phyloP scores from a whole-genome alignment of 2,113 vertebrate genomes.

The Phaetusa simplex region DNA sequence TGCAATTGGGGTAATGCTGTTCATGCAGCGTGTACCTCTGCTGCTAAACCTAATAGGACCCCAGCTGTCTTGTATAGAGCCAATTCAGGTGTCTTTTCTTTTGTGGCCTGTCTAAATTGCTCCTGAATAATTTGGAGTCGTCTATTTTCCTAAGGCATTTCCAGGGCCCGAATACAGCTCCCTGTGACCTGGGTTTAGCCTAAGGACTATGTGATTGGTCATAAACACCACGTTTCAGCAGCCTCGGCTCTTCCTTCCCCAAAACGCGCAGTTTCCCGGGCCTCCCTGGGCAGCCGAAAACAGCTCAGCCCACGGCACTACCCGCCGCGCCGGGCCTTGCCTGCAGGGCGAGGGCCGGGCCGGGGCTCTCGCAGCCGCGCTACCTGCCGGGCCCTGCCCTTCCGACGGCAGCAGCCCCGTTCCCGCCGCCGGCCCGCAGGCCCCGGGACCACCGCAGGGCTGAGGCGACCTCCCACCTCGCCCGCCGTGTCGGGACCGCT shows the following conservation, averaged over 20 bases:
- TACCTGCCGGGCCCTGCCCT: not conserved
- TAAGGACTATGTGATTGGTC: not conserved
- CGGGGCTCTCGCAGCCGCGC: not conserved
- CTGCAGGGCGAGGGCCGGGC: not conserved
- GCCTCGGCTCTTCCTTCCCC: no score
- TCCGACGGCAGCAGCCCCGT: not conserved
- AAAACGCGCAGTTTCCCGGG: fast-evolving
- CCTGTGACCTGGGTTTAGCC: not conserved
- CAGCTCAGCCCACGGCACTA: not conserved
- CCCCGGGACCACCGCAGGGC: not conserved
- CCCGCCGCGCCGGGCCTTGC: not conserved
- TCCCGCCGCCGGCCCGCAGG: not conserved
- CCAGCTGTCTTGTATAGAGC: not conserved
- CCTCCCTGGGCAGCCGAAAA: not conserved
- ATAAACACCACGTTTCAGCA: not conserved
- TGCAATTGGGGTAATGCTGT: not conserved
- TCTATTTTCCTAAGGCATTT: not conserved
- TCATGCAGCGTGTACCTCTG: fast-evolving
- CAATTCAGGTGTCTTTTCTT: not conserved
- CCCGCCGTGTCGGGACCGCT: no score
- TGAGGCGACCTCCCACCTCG: not conserved
- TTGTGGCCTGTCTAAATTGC: not conserved
- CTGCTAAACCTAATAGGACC: not conserved
- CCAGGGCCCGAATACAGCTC: not conserved
- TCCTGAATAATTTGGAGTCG: not conserved